Percentiles rank a stretch among this genome's conserved stretches.
Conservation (phyloP, 2,113 vertebrate genomes). For the Anolis sagrei region DNA sequence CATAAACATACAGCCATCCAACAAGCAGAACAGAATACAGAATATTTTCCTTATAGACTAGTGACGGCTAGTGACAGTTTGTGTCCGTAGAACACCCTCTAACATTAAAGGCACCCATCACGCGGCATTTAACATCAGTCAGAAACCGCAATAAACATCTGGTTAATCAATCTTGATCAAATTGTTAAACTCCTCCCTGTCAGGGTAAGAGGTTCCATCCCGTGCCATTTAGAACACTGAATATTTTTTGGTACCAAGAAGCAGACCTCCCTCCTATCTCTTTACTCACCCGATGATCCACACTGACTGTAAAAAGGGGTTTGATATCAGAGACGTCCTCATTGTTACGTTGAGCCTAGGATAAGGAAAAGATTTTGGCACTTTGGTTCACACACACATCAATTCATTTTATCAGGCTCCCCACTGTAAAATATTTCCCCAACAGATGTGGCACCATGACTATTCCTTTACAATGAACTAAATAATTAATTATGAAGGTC, state of each 20-base stretch:
- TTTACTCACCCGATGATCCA: conserved; percentile 87
- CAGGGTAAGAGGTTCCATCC: neutral
- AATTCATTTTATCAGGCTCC: neutral
- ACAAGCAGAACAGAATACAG: neutral
- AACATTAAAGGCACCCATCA: neutral
- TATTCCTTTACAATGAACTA: neutral
- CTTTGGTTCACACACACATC: neutral
- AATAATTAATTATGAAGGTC: neutral
- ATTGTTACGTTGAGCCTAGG: conserved; percentile 91
- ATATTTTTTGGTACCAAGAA: neutral
- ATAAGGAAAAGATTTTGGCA: neutral
- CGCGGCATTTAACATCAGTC: neutral
- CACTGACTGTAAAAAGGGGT: conserved; percentile 88
- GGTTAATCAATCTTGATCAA: neutral
- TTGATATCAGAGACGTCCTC: conserved; percentile 86
- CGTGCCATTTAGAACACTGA: no score
- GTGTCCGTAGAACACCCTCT: neutral
- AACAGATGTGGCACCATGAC: neutral
- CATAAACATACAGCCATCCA: neutral
- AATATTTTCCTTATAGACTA: neutral
- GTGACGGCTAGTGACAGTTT: neutral
- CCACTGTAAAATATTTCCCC: no score
- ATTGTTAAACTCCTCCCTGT: neutral
- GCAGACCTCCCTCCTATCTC: no score
- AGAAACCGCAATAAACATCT: neutral